Base-by-base conservation (phyloP, 2,797 vertebrate genomes). In the Hephaestus fuliginosus region DNA sequence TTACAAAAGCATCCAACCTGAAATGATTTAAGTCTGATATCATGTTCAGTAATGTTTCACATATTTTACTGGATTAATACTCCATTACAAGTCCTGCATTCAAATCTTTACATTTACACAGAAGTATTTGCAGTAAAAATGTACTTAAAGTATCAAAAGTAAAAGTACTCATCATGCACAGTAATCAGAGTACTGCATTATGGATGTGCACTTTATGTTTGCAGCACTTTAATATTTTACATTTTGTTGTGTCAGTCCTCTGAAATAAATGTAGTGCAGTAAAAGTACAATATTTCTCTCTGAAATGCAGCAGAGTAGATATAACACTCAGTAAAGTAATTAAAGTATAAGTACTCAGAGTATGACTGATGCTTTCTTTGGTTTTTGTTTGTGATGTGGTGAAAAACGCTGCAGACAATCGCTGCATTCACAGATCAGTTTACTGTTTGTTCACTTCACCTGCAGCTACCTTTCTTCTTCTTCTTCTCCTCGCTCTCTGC, bases 371-470 rank as follows among this genome's bases (percentile, higher is more conserved):
- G 60, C 1, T 30, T 28, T 56, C 11, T 22, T 55, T 25, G 12
- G 43, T 3, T 44, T 44, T 25, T 25, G 12, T 55, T 2, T 14
- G 22, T 53, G 4, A 12, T 55, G 52, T 55, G n/a, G 4, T 20
- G 20, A 8, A 25, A 5, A 13, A 7, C 53, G 22, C 52, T 22
- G 64, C 28, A 66, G 41, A 58, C 44, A 68, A 44, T 76, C 64
- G 28, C 44, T 28, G 9, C 49, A 56, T 77, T 77, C 57, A 70
- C 67, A 63, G 57, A 77, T 77, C 75, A 63, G 28, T 53, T 77
- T 39, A 70, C 75, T 14, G 2, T 9, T 9, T 36, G 43, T 77
- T 2, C 2, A 2, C 33, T 7, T 36, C 7, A 33, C 57, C 74
- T 69, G 1, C 0, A 71, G 69, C 69, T 11, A 49, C 43, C 30